Base-by-base conservation (phyloP, 2,797 vertebrate genomes). In the Momotus momota region DNA sequence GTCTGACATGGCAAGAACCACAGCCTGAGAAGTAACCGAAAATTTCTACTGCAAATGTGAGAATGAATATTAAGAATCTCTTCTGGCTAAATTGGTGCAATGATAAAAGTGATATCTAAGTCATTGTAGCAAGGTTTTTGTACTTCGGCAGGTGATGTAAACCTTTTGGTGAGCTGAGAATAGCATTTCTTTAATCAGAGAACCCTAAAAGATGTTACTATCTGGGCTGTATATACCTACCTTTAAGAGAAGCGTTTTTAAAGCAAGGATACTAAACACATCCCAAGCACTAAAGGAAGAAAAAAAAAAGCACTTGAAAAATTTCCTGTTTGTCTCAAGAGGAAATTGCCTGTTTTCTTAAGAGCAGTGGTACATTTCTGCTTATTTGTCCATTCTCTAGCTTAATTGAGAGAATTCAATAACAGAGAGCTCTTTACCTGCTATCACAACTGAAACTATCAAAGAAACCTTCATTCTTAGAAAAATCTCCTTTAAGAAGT, bases 281-380 rank as follows among this genome's bases (percentile, higher is more conserved):
- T 88, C 81, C 81, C 14, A 74, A 86, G 14, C 25, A 80, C 14
- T 78, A 79, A 82, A 87, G 74, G 84, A 94, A 87, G 57, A 79
- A 93, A 86, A 62, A 94, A 94, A 86, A 94, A 74, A 83, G 16
- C 46, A 70, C 22, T 55, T 49, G 43, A 90, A 94, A 96, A 83
- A 83, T 91, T 86, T 96, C 94, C 96, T 95, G 90, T 90, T 94
- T 96, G 13, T 81, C 77, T 93, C 49, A 9, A 94, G 71, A 88
- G 81, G 86, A 95, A 95, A 95, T 92, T 80, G 78, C 33, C 86
- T 95, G 49, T 46, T 94, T 85, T 95, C 83, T 86, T 95, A 70
- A 80, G 41, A 65, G 29, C 57, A 80, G 8, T 23, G 52, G 60
- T n/a, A 54, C 38, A 16, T 67, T 93, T 91, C 70, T 93, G 48